These are phyloP conservation scores for Battus philenor DNA, from an alignment of 1,140 invertebrate species.

Conservation along the genomic window DNA sequence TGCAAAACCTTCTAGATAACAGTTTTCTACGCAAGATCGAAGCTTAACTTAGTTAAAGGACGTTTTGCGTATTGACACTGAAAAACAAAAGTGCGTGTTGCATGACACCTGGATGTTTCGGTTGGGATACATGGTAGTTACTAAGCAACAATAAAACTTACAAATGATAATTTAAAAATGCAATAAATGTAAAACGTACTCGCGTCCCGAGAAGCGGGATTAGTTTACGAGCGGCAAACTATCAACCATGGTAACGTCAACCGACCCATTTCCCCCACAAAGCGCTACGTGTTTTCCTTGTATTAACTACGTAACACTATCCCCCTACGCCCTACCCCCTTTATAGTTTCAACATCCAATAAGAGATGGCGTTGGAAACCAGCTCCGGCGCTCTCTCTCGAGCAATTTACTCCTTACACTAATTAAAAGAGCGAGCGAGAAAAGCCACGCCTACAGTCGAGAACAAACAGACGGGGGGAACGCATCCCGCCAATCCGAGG, in stretches of 20 bases:
- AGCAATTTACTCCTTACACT: slow-evolving; percentile 75
- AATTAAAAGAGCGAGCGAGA: slow-evolving; percentile 74
- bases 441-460: slow-evolving; percentile 60
- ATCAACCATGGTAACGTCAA: slow-evolving; percentile 64
- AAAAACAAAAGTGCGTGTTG: no score
- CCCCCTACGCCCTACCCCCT: slow-evolving; percentile 38
- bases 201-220: slow-evolving; percentile 31
- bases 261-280: slow-evolving; percentile 64
- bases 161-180: no score
- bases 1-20: no score
- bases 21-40: no score
- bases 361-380: slow-evolving; percentile 71
- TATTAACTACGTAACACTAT: slow-evolving; percentile 66
- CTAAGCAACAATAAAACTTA: no score
- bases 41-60: no score
- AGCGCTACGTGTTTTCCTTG: slow-evolving; percentile 70
- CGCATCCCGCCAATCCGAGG: slow-evolving; percentile 48
- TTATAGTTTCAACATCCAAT: slow-evolving; percentile 61
- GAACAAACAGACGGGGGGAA: slow-evolving; percentile 71
- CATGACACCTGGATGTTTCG: no score
- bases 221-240: slow-evolving; percentile 45
- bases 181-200: slow-evolving; percentile 9
- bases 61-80: no score
- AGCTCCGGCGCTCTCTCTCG: slow-evolving; percentile 58
- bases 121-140: no score